phyloP scores from a whole-genome alignment of 2,888 invertebrate species.

The Drosophila peninsularis region DNA sequence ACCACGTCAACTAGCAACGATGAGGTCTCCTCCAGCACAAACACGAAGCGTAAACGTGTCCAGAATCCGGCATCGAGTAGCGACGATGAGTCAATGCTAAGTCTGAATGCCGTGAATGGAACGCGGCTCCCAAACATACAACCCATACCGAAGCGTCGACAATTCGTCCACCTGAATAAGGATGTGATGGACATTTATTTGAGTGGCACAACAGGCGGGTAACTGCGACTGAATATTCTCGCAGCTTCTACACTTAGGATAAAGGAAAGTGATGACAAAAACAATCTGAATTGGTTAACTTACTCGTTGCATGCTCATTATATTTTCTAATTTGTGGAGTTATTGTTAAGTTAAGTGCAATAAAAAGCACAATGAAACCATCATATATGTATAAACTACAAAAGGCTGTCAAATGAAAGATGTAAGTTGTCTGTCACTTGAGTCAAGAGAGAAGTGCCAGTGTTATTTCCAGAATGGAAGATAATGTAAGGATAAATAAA shows the following conservation, averaged over 20 bases:
- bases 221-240: conserved; percentile 1
- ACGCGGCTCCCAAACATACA: conserved; percentile 66
- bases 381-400: neutral
- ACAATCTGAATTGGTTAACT: neutral
- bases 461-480: no score
- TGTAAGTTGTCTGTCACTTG: no score
- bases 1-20: conserved; percentile 13
- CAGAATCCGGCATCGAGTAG: neutral
- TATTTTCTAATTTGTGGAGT: neutral
- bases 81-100: conserved; percentile 32
- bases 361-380: neutral
- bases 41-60: conserved; percentile 30
- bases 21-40: neutral
- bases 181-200: conserved; percentile 62
- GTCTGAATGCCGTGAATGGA: conserved; percentile 71
- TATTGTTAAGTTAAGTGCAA: neutral
- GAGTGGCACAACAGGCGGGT: conserved; percentile 58
- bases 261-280: neutral
- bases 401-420: neutral
- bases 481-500: no score
- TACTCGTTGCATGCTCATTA: neutral
- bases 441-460: no score
- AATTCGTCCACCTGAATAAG: conserved; percentile 46
- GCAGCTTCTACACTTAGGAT: neutral
- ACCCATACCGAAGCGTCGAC: conserved; percentile 55